A percentile compares a stretch with the other conserved stretches of the same genome.
phyloP scores from a whole-genome alignment of 2,888 invertebrate genomes.

The Rotaria socialis region DNA sequence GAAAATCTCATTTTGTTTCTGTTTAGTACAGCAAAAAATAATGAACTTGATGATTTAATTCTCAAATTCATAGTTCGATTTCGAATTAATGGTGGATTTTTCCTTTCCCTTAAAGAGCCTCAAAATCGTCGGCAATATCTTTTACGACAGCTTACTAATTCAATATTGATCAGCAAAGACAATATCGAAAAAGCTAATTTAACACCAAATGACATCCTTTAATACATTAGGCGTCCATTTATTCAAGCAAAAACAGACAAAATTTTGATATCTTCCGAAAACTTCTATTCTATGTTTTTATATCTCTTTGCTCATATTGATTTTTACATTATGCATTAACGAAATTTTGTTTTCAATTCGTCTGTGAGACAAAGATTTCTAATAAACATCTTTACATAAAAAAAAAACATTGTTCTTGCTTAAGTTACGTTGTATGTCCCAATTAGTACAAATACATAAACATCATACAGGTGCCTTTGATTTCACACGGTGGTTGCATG shows the following conservation, averaged over 20 bases:
- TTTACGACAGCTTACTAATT: background rate
- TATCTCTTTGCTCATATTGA: too few relatives aligned
- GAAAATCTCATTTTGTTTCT: background rate
- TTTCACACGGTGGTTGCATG: background rate
- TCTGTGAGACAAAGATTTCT: too few relatives aligned
- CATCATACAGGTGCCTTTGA: background rate
- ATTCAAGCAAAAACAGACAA: background rate
- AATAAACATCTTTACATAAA: too few relatives aligned
- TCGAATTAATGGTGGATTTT: slow-evolving; percentile 23
- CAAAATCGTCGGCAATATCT: background rate
- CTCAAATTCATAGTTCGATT: background rate
- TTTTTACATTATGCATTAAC: too few relatives aligned
- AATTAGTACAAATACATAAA: background rate
- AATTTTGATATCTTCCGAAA: background rate
- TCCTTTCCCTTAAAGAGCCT: background rate
- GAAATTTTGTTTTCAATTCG: too few relatives aligned
- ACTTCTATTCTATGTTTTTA: too few relatives aligned
- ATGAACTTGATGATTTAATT: background rate
- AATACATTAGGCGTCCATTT: background rate
- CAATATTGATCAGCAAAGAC: background rate
- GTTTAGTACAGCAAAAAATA: background rate
- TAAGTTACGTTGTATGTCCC: background rate
- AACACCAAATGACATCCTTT: background rate
- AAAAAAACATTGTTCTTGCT: background rate
- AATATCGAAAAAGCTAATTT: background rate